Evolutionary conservation across 92 coral and sea anemone species (phyloP), one percentile per base, ranked within the genome.

Genomic region (Epizoanthus rinbou): DNA sequence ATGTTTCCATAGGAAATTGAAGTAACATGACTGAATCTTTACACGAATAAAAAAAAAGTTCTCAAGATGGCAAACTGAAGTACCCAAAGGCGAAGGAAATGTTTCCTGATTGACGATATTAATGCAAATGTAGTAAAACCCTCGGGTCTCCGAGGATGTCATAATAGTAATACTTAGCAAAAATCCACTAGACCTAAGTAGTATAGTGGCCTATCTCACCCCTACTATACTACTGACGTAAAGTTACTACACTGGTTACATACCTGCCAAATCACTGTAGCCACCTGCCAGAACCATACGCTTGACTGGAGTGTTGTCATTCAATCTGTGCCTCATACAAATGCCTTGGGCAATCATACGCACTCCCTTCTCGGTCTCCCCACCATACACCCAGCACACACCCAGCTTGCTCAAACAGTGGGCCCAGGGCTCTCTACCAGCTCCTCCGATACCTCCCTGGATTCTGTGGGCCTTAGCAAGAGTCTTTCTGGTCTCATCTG

Each of bases 371-470:
- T 86, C 86, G 6, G n/a, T 75, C 25, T 90, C 84, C 19, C 89
- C 94, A 45, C 84, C 50, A 39, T 67, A 25, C n/a, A 87, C 89
- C 15, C 33, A 59, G 43, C 97, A 91, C 80, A 93, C 80, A 4
- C 97, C 97, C 66, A 93, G 89, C 87, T 93, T 93, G 76, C 97
- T 87, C 63, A 85, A 41, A 57, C 94, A 91, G 45, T 93, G 94
- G 35, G 94, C 97, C 62, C 71, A 54, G 19, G 86, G 89, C 69
- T 90, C 94, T 17, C 84, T 62, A 53, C 86, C 83, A 16, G 52
- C 21, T 17, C 65, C 68, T 0, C 54, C 82, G 9, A 81, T 69
- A 3, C 19, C 0, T 24, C 3, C 57, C 62, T 88, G 92, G 15
- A 90, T 81, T 23, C 74, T 59, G 57, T 84, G 75, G 18, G 97